Conservation (phyloP, 2,888 invertebrate species). For the Apocheima hispidaria region DNA sequence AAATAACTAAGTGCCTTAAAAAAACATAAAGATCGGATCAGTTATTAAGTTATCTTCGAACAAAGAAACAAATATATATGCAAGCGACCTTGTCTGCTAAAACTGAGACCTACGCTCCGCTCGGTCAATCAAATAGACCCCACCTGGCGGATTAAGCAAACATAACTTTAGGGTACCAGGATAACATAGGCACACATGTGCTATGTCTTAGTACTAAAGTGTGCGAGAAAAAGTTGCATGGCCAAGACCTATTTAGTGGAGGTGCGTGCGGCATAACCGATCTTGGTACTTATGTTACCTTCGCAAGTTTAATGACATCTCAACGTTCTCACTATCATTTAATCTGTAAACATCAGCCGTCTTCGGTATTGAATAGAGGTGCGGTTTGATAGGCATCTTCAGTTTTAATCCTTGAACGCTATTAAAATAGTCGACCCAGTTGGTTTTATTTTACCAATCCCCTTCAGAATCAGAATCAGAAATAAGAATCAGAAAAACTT, state of each 20-base stretch:
- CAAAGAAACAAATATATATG: no score
- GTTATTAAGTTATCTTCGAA: no score
- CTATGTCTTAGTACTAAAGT: slow-evolving; percentile 70
- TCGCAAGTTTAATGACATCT: slow-evolving; percentile 46
- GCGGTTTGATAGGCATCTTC: slow-evolving; percentile 30
- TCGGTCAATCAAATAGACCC: slow-evolving; percentile 22
- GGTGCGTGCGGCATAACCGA: slow-evolving; percentile 61
- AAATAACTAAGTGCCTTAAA: no score
- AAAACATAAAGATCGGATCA: no score
- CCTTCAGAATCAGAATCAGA: no score
- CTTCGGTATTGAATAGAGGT: slow-evolving; percentile 17
- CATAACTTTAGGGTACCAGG: slow-evolving; percentile 58
- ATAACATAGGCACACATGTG: slow-evolving; percentile 55
- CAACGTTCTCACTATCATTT: background rate
- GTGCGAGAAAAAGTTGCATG: slow-evolving; percentile 84
- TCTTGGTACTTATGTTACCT: slow-evolving; percentile 72
- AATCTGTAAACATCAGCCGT: slow-evolving; percentile 21
- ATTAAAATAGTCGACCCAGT: slow-evolving; percentile 15
- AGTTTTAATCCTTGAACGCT: slow-evolving; percentile 27
- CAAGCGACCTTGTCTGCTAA: no score
- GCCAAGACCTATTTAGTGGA: slow-evolving; percentile 83
- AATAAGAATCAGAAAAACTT: no score
- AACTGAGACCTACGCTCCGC: no score
- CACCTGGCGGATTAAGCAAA: slow-evolving; percentile 25
- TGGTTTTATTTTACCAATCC: background rate